Evolutionary conservation across 2,888 invertebrate genomes (phyloP).

Genomic region (Scaptomyza polygonia): DNA sequence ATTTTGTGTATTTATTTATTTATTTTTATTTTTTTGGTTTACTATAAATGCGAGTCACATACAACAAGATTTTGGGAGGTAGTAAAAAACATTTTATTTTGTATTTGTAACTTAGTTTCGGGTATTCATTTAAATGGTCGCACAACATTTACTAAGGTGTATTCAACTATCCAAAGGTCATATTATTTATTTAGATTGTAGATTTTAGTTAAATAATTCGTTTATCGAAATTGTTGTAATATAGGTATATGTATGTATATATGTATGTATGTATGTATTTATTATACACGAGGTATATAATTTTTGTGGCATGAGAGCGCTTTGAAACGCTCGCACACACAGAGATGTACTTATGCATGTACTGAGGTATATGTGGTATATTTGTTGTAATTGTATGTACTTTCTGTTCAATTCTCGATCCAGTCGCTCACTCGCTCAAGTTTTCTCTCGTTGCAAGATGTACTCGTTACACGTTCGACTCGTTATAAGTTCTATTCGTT

Average conservation of each 20-base stretch:
- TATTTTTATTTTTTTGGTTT: constrained; percentile 23
- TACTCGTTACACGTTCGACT: constrained; percentile 3
- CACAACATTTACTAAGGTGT: constrained; percentile 77
- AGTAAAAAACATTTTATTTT: constrained; percentile 68
- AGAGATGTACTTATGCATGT: constrained; percentile 73
- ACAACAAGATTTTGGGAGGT: constrained; percentile 75
- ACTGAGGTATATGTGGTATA: constrained; percentile 80
- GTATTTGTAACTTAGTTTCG: constrained; percentile 19
- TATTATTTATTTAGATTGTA: constrained; percentile 45
- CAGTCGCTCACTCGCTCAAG: constrained; percentile 26
- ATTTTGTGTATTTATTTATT: neutral
- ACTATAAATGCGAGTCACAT: constrained; percentile 73
- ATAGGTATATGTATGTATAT: constrained; percentile 35
- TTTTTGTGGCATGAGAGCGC: constrained; percentile 36
- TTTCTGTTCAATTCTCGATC: constrained; percentile 67
- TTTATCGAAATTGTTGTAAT: constrained; percentile 26
- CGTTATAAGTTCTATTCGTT: constrained; percentile 3
- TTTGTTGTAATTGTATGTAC: constrained; percentile 78
- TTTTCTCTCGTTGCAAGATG: no score
- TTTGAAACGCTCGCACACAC: constrained; percentile 31
- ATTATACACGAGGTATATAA: constrained; percentile 75
- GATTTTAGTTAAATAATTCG: constrained; percentile 72
- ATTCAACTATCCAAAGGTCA: constrained; percentile 68
- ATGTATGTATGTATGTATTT: constrained; percentile 53
- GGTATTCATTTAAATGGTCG: constrained; percentile 44